Evolutionary conservation across 2,797 vertebrate species (phyloP), one percentile per base, ranked within the genome.

Genomic region (Pygocentrus nattereri): DNA sequence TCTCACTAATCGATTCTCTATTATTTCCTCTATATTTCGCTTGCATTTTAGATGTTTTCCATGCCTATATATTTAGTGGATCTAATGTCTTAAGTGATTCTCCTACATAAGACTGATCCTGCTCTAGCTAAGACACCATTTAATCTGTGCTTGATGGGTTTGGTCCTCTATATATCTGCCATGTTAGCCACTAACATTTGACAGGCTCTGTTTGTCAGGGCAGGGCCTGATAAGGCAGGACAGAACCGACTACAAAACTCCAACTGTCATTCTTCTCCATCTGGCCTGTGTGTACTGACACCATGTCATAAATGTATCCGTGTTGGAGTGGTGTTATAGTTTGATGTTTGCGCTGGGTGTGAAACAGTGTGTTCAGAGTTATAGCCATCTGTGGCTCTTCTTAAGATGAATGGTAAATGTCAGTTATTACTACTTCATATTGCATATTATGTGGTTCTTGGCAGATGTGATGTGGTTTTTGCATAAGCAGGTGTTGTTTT

Each of bases 131-230:
- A 83, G 80, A 84, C 85, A 78, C 87, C 91, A 89, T 90, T 92
- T 90, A 91, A 90, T 90, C 87, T 84, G 77, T 64, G 73, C 79
- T 82, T 85, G 81, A 79, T 85, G 80, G 89, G 85, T 92, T 90
- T 78, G 75, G 64, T 72, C 83, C 38, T 79, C 84, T 76, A 86
- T 91, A 87, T 90, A 90, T 89, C 85, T 88, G 83, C 74, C 74
- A 87, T 83, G 76, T 82, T 88, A 86, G 85, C 89, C 85, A 84
- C 86, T 90, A 90, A 91, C 80, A 80, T 92, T 87, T 91, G 92
- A 93, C 91, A 93, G 84, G 58, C 78, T 86, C 84, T 89, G 88
- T 93, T 92, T 88, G 84, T 94, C 90, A 92, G 87, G 86, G 72
- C 62, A 58, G 85, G 73, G 74, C 79, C 72, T 90, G 86, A 87